Evolutionary conservation across 2,888 invertebrate genomes (phyloP), one percentile per base, ranked within the genome.

Genomic region (Andrena praecox): DNA sequence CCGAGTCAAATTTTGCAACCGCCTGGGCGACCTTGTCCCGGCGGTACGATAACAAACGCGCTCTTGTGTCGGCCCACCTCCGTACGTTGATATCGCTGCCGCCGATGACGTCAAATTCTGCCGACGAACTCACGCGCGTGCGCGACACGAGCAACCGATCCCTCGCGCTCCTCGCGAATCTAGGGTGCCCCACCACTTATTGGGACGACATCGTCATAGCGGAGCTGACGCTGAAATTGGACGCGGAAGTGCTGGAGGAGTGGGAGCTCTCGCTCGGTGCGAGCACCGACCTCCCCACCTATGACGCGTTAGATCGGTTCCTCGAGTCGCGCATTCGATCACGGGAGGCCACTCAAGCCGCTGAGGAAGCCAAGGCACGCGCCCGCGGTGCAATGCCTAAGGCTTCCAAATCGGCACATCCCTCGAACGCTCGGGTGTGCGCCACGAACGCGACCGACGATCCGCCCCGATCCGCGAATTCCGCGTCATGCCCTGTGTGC

Each of bases 171-270:
- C n/a, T 20, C 52, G 7, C 16, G 0, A 16, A 20, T 7, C 0
- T 20, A 5, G 52, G n/a, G 2, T 20, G 52, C n/a, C 52, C n/a
- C 52, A n/a, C 52, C n/a, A 2, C 52, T 0, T 2, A 16, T 0
- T 52, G n/a, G 52, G n/a, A 52, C n/a, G 52, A n/a, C 1, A 16
- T 52, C 0, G n/a, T 52, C 7, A 20, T 52, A 2, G 16, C 5
- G 6, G n/a, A 5, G 7, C 16, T 52, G 0, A n/a, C n/a, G 0
- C 1, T n/a, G 0, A 52, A 52, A 2, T 2, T 50, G 0, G n/a
- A 52, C 6, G 0, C 16, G 0, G 6, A 52, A 5, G 0, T 20
- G 0, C 16, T 52, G 6, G 52, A 52, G 52, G 52, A 52, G 52
- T 52, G n/a, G n/a, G 52, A n/a, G n/a, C 6, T 52, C n/a, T 7